Base-by-base conservation (phyloP, 2,888 invertebrate genomes). In the Allygus modestus region DNA sequence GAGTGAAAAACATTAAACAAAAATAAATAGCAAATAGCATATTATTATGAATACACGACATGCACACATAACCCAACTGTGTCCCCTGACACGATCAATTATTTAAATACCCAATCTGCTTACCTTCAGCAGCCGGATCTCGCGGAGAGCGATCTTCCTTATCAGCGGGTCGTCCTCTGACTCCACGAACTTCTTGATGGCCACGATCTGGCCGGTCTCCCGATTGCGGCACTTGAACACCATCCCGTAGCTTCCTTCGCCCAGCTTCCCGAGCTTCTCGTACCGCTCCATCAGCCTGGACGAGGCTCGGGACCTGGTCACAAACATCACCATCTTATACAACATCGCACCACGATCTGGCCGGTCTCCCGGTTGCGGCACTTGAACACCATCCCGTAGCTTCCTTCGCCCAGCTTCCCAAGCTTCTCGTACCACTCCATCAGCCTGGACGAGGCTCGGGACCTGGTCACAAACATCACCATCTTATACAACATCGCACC, bases 111-210 rank as follows among this genome's bases (percentile, higher is more conserved):
- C n/a, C n/a, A n/a, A n/a, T n/a, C n/a, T n/a, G n/a, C n/a, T n/a
- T 43, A 98, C 98, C 94, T 98, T 99, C 7, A 99, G 92, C 92
- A 99, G 95, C 88, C 97, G 93, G 89, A 99, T 98, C 92, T 99
- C 99, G 88, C 99, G 91, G 81, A 98, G 93, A 0, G 98, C 98
- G 87, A 99, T 99, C 92, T 99, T 99, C 89, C 98, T 93, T 87
- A 99, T 98, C 73, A 98, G 94, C 11, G 98, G 98, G 91, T 99
- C 99, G 90, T 98, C 98, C 90, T 99, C 98, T 85, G 97, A 97
- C 91, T 99, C 98, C 15, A 98, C 96, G 90, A 99, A 99, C 91
- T 98, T 97, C 91, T 99, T 99, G 86, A 99, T 97, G 61, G 99
- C 99, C 61, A 99, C 98, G 85, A 98, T 92, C 89, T 97, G 97